phyloP scores from a whole-genome alignment of 2,888 invertebrate genomes.

The Lucinisca nassula region DNA sequence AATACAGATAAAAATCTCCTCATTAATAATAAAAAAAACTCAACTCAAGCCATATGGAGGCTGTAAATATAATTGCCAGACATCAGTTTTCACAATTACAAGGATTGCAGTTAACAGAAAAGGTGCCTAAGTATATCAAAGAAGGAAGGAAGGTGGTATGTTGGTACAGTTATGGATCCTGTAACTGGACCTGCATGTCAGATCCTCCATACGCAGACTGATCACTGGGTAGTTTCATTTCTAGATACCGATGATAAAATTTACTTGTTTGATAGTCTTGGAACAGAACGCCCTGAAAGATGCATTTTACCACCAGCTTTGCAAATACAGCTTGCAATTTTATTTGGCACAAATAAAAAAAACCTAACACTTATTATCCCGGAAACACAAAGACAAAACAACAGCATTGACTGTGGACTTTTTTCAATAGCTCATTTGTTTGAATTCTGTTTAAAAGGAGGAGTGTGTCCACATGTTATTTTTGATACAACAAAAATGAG shows the following conservation, averaged over 20 bases:
- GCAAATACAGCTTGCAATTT: constrained; percentile 23
- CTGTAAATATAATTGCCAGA: constrained; percentile 36
- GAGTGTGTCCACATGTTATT: neutral
- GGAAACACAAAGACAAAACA: constrained; percentile 20
- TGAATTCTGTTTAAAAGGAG: neutral
- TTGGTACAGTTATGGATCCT: neutral
- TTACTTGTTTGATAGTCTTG: constrained; percentile 39
- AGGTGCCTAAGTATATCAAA: constrained; percentile 19
- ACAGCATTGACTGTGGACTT: neutral
- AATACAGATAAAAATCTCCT: neutral
- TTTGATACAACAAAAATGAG: neutral
- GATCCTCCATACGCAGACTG: neutral
- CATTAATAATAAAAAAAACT: constrained; percentile 7
- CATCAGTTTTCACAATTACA: constrained; percentile 5
- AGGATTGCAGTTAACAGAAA: constrained; percentile 41
- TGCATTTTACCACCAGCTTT: constrained; percentile 34
- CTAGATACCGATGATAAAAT: neutral
- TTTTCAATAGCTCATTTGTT: neutral
- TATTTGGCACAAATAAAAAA: neutral
- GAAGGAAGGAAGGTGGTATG: constrained; percentile 12
- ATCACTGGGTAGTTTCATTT: neutral
- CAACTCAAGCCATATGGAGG: constrained; percentile 39
- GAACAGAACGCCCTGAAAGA: constrained; percentile 22
- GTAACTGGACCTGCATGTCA: neutral
- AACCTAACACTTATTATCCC: neutral